These are phyloP conservation scores for Echinarachnius parma DNA, from an alignment of 53 echinoderm and acorn worm species.

Conservation along the genomic window DNA sequence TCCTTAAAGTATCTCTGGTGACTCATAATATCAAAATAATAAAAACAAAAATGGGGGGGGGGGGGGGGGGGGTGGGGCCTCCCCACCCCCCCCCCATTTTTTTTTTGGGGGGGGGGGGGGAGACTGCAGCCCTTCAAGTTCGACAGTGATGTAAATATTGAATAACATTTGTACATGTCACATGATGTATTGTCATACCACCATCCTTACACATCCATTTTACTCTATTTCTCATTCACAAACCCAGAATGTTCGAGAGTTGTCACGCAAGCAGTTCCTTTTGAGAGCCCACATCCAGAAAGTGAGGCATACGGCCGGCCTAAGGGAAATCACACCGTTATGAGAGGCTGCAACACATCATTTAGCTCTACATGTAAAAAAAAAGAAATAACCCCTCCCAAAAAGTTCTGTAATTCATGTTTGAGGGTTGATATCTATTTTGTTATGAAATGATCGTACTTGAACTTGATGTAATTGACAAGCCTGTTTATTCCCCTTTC, in stretches of 20 bases:
- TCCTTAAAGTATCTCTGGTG: too few relatives aligned
- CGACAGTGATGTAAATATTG: not conserved
- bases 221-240: not conserved
- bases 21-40: too few relatives aligned
- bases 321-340: constrained; percentile 57
- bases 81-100: too few relatives aligned
- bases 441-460: too few relatives aligned
- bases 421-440: too few relatives aligned
- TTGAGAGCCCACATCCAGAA: constrained; percentile 95
- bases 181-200: not conserved
- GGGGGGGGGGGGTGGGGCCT: not conserved
- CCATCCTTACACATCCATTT: not conserved
- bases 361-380: too few relatives aligned
- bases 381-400: too few relatives aligned
- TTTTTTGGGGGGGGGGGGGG: not conserved
- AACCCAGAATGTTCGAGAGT: constrained; percentile 87
- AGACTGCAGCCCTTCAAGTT: not conserved
- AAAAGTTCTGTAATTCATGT: too few relatives aligned
- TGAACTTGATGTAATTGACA: too few relatives aligned
- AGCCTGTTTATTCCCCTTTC: too few relatives aligned
- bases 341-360: too few relatives aligned
- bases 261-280: constrained; percentile 89
- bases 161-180: not conserved
- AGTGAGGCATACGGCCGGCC: constrained; percentile 83
- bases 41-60: too few relatives aligned